Conservation (phyloP, 2,113 vertebrate species). For the Pseudorhombus dupliciocellatus region DNA sequence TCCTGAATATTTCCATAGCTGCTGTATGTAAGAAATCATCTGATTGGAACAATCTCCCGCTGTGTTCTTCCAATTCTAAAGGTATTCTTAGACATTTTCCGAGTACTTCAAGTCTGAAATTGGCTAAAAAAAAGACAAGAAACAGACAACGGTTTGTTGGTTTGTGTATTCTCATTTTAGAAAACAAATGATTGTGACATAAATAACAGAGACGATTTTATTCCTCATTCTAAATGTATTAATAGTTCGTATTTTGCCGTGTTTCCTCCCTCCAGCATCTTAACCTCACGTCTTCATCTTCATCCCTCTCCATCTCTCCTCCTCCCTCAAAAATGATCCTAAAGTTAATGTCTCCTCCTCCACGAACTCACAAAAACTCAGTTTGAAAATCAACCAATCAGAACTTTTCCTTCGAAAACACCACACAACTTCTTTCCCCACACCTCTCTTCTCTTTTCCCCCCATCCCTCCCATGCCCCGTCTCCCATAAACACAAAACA, state of each 20-base stretch:
- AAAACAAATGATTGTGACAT: too few species aligned
- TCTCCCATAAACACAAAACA: slow-evolving; percentile 64
- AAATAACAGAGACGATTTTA: too few species aligned
- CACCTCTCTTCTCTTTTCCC: background rate
- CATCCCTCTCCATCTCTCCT: background rate
- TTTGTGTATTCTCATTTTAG: too few species aligned
- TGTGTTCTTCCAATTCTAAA: too few species aligned
- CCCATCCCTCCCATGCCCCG: slow-evolving; percentile 33
- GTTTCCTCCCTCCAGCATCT: background rate
- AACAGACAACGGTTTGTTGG: too few species aligned
- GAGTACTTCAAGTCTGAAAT: too few species aligned
- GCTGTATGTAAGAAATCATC: too few species aligned
- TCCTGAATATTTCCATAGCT: too few species aligned
- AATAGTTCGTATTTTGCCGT: background rate
- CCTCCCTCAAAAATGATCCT: background rate
- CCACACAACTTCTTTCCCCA: slow-evolving; percentile 11
- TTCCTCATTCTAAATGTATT: background rate
- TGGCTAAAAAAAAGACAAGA: too few species aligned
- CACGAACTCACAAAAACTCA: slow-evolving; percentile 1
- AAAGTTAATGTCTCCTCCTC: background rate
- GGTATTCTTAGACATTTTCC: too few species aligned
- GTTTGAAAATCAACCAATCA: slow-evolving; percentile 36
- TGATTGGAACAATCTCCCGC: too few species aligned
- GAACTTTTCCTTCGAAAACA: background rate
- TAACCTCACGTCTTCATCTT: background rate